phyloP scores from a whole-genome alignment of 2,888 invertebrate species.

The Lasioglossum zephyrum region DNA sequence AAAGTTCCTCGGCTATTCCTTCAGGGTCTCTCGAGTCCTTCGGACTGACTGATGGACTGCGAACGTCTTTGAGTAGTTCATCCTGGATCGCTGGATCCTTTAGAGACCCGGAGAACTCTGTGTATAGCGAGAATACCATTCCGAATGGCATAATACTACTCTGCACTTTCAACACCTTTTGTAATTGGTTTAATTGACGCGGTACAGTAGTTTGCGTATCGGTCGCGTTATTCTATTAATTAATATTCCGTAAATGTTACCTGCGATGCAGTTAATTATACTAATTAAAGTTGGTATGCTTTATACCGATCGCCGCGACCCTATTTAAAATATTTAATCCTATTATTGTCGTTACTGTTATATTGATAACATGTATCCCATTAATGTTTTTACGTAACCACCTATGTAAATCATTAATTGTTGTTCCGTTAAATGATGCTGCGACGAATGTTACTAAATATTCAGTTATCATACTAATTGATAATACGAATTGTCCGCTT shows the following conservation, averaged over 20 bases:
- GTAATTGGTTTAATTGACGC: background rate
- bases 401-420: background rate
- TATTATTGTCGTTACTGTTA: background rate
- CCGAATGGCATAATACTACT: background rate
- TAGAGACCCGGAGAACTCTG: accelerated
- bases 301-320: background rate
- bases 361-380: background rate
- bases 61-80: background rate
- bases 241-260: background rate
- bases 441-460: background rate
- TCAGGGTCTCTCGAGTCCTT: background rate
- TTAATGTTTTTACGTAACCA: background rate
- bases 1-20: background rate
- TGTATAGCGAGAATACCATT: background rate
- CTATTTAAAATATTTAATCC: background rate
- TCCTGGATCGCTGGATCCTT: background rate
- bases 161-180: background rate
- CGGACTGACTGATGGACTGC: background rate
- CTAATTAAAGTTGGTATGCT: background rate
- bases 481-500: background rate
- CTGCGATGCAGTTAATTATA: background rate
- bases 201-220: background rate
- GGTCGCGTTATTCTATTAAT: background rate
- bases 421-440: background rate
- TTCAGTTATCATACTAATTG: background rate